These are phyloP conservation scores for Bombus fervidus DNA, from an alignment of 1,140 invertebrate species.

Conservation along the genomic window DNA sequence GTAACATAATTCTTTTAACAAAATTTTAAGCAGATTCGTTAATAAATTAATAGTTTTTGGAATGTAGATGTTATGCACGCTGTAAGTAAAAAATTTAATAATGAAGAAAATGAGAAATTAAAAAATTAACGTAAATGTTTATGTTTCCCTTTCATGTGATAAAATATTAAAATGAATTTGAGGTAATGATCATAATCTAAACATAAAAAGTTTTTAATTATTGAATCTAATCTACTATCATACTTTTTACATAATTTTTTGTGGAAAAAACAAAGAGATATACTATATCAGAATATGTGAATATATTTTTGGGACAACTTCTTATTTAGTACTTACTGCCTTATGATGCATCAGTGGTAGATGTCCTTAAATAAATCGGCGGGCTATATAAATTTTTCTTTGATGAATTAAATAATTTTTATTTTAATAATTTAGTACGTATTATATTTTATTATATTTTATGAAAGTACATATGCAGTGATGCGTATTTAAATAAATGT, in stretches of 20 bases:
- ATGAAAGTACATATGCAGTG: not conserved
- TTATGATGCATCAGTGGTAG: not conserved
- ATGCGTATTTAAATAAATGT: not conserved
- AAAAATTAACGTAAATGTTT: not conserved
- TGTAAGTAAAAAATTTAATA: conserved; percentile 13
- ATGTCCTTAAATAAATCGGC: not conserved
- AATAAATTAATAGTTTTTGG: not conserved
- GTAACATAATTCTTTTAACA: conserved; percentile 54
- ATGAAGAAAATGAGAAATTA: not conserved
- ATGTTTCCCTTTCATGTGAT: not conserved
- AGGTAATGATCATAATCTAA: not conserved
- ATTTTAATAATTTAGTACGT: not conserved
- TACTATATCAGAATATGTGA: not conserved
- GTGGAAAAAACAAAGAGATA: not conserved
- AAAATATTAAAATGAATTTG: not conserved
- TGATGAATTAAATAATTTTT: not conserved
- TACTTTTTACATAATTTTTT: not conserved
- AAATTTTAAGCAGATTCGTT: not conserved
- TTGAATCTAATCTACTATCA: not conserved
- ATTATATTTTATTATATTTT: not conserved
- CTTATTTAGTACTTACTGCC: not conserved
- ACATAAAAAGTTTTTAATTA: not conserved
- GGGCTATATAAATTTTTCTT: conserved; percentile 17
- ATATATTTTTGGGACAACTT: not conserved
- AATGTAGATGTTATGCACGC: not conserved